These are phyloP conservation scores for Struthio camelus DNA, from an alignment of 2,113 vertebrate species.

Conservation along the genomic window DNA sequence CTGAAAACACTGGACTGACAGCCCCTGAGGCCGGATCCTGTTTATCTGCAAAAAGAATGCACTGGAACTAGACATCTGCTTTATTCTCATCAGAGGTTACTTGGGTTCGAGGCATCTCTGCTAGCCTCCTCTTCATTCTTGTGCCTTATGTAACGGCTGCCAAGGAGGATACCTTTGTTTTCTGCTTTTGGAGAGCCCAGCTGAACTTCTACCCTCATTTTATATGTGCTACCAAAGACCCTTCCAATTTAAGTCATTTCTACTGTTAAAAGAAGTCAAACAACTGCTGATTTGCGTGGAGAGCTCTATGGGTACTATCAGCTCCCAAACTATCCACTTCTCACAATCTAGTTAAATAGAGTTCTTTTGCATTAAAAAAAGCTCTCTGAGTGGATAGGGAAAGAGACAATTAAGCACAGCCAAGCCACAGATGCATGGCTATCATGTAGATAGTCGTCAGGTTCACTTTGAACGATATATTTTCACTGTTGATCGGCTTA, in stretches of 20 bases:
- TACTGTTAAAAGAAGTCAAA: not conserved
- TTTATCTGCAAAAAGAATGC: not conserved
- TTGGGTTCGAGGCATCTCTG: not conserved
- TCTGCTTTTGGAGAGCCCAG: not conserved
- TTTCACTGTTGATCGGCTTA: not conserved
- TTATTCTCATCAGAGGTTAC: not conserved
- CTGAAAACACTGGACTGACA: not conserved
- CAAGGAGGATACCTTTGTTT: not conserved
- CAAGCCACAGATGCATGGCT: not conserved
- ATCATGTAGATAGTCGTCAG: not conserved
- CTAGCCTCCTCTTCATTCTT: not conserved
- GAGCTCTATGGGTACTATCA: not conserved
- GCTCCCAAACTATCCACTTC: not conserved
- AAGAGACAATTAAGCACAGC: not conserved
- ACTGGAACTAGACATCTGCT: not conserved
- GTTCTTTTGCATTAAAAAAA: not conserved
- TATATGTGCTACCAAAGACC: not conserved
- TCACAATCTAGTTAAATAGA: not conserved
- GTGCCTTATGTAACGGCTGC: not conserved
- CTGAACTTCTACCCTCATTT: not conserved
- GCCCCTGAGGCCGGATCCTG: too few species aligned
- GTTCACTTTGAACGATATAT: not conserved
- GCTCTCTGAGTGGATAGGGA: not conserved
- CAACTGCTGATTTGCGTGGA: not conserved
- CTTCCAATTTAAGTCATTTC: not conserved